These are phyloP conservation scores for Rhynchophorus ferrugineus DNA, from an alignment of 1,140 invertebrate genomes.

Conservation along the genomic window DNA sequence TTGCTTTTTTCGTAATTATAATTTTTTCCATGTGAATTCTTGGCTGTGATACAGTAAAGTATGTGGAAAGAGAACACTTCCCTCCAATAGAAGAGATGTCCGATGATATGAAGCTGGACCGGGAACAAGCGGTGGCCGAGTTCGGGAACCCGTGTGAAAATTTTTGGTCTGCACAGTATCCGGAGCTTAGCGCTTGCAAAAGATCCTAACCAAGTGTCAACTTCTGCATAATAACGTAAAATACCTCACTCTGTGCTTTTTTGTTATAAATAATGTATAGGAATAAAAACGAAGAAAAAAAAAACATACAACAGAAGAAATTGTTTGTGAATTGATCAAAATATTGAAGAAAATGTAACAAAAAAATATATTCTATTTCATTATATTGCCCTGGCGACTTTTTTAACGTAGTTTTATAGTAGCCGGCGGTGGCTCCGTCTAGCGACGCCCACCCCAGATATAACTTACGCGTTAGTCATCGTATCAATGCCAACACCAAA, in stretches of 20 bases:
- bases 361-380: background rate
- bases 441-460: background rate
- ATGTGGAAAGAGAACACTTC: slow-evolving; percentile 39
- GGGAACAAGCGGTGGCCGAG: background rate
- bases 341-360: too few species aligned
- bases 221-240: slow-evolving; percentile 26
- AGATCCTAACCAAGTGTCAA: slow-evolving; percentile 26
- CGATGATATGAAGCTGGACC: slow-evolving; percentile 1
- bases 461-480: background rate
- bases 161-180: slow-evolving; percentile 3
- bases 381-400: background rate
- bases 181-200: slow-evolving; percentile 17
- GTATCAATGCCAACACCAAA: too few species aligned
- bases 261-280: slow-evolving; percentile 15
- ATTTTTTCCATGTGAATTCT: slow-evolving; percentile 41
- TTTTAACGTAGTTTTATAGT: background rate
- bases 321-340: slow-evolving; percentile 6
- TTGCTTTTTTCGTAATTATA: slow-evolving; percentile 10
- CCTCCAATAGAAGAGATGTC: slow-evolving; percentile 28
- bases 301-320: too few species aligned
- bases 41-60: slow-evolving; percentile 44
- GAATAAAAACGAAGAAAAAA: background rate
- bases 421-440: background rate
- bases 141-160: background rate
- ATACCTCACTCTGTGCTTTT: slow-evolving; percentile 33